Evolutionary conservation across 1,140 invertebrate genomes (phyloP).

Genomic region (Tetranychus cinnabarinus): DNA sequence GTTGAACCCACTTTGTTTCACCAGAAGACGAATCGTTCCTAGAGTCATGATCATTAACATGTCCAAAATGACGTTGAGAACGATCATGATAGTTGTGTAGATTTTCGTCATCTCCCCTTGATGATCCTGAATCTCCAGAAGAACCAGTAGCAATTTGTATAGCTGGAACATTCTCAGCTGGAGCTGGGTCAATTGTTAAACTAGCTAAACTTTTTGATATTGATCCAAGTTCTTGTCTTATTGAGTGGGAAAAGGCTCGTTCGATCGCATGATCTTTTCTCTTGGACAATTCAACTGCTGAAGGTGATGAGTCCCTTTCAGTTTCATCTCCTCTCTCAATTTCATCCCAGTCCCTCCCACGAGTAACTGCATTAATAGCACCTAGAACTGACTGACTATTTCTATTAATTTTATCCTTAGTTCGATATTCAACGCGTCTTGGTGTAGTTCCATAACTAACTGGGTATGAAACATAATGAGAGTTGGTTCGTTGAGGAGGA

Average conservation of each 20-base stretch:
- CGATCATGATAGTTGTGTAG: background rate
- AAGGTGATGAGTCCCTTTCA: slow-evolving; percentile 38
- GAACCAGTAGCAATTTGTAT: background rate
- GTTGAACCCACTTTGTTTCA: background rate
- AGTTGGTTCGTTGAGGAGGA: background rate
- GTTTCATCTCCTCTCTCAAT: slow-evolving; percentile 5
- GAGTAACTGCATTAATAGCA: background rate
- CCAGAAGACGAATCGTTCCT: background rate
- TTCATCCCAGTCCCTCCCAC: background rate
- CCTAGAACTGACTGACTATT: background rate
- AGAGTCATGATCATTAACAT: background rate
- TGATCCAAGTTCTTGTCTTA: slow-evolving; percentile 68
- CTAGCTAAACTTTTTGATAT: slow-evolving; percentile 67
- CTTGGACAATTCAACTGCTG: slow-evolving; percentile 60
- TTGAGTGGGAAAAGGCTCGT: slow-evolving; percentile 75
- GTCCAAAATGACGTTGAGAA: background rate
- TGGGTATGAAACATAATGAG: background rate
- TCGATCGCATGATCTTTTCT: slow-evolving; percentile 78
- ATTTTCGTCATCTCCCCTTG: background rate
- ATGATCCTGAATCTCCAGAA: background rate
- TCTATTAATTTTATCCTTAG: background rate
- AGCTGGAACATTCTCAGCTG: slow-evolving; percentile 4
- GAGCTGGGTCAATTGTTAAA: slow-evolving; percentile 25
- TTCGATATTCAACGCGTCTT: background rate
- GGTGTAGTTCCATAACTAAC: background rate